These are phyloP conservation scores for Leptinotarsa lineolata DNA, from an alignment of 1,140 invertebrate species.

Conservation along the genomic window DNA sequence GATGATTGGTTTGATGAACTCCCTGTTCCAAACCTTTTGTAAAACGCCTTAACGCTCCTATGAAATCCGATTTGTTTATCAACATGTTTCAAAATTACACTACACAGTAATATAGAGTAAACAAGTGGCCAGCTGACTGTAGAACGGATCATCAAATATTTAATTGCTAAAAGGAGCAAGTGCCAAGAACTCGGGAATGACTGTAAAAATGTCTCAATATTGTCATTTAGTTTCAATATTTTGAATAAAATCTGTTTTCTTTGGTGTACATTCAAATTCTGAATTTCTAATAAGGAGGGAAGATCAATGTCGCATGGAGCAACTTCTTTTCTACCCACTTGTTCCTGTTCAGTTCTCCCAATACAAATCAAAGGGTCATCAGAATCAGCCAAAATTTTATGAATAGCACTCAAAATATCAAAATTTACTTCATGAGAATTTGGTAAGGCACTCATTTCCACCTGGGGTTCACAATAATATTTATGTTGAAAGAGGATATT, in stretches of 20 bases:
- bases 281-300: slow-evolving; percentile 55
- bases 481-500: slow-evolving; percentile 68
- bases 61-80: slow-evolving; percentile 64
- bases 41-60: slow-evolving; percentile 53
- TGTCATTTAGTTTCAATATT: slow-evolving; percentile 56
- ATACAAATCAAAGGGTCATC: slow-evolving; percentile 54
- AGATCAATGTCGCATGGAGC: slow-evolving; percentile 51
- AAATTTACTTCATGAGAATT: slow-evolving; percentile 66
- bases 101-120: slow-evolving; percentile 65
- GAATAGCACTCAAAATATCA: slow-evolving; percentile 69
- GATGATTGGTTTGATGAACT: not conserved
- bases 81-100: slow-evolving; percentile 65
- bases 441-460: slow-evolving; percentile 68
- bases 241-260: slow-evolving; percentile 56
- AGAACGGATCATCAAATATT: slow-evolving; percentile 68
- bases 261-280: slow-evolving; percentile 39
- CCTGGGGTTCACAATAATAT: slow-evolving; percentile 69
- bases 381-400: slow-evolving; percentile 60
- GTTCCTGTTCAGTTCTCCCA: slow-evolving; percentile 52
- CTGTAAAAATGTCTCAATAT: slow-evolving; percentile 52
- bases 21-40: slow-evolving; percentile 34
- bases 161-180: slow-evolving; percentile 65
- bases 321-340: slow-evolving; percentile 41
- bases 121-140: slow-evolving; percentile 61
- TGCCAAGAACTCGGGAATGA: slow-evolving; percentile 64